These are phyloP conservation scores for Scortum barcoo DNA, from an alignment of 2,113 vertebrate genomes.

Conservation along the genomic window DNA sequence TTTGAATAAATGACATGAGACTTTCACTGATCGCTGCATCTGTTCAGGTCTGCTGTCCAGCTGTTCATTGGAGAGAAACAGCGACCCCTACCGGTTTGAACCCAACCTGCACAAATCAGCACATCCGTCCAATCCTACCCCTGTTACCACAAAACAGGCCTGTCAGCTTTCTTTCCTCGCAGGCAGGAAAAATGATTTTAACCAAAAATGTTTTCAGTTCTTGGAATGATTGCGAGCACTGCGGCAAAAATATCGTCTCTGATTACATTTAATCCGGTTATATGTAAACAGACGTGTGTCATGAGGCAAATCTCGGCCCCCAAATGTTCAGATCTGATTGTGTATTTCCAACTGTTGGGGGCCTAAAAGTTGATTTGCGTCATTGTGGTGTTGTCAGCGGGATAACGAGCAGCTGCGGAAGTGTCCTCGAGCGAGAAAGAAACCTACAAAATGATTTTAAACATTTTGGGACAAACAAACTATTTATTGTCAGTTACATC, in stretches of 20 bases:
- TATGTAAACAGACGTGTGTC: constrained; percentile 9
- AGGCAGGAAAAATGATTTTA: constrained; percentile 39
- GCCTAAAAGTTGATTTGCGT: neutral
- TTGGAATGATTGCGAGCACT: constrained; percentile 17
- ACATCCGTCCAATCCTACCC: neutral
- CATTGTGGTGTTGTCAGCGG: neutral
- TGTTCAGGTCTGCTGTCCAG: constrained; percentile 20
- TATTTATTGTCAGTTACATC: too few relatives aligned
- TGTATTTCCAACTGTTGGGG: neutral
- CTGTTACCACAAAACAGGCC: constrained; percentile 19
- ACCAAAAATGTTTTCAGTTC: constrained; percentile 21
- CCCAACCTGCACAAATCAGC: neutral
- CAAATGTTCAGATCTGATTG: constrained; percentile 1
- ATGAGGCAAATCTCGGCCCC: constrained; percentile 14
- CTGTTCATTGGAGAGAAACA: constrained; percentile 56
- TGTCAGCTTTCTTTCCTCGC: constrained; percentile 1
- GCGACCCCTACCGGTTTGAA: constrained; percentile 50
- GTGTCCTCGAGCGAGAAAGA: neutral
- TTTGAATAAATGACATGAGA: constrained; percentile 12
- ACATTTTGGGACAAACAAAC: too few relatives aligned
- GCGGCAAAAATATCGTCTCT: constrained; percentile 5
- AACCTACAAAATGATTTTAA: neutral
- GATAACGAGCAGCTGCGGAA: neutral
- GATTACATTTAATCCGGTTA: constrained; percentile 18
- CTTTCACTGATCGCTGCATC: constrained; percentile 13